Evolutionary conservation across 2,113 vertebrate species (phyloP).

Genomic region (Chaetodon trifascialis): DNA sequence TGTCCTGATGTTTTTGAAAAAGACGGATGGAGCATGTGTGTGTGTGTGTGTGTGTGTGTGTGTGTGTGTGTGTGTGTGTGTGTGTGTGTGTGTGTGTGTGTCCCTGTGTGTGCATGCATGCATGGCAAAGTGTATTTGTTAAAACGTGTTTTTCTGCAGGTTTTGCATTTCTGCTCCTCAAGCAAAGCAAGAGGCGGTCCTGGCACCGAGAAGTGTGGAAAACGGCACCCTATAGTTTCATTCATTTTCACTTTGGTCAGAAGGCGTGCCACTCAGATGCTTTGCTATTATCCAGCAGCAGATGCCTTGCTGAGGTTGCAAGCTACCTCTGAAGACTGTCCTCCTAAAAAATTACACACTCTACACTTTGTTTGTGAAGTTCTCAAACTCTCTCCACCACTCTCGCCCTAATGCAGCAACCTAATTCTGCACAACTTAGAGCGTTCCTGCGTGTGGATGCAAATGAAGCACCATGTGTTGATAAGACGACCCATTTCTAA

Average conservation of each 20-base stretch:
- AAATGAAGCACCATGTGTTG: conserved; percentile 50
- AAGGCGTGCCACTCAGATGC: conserved; percentile 32
- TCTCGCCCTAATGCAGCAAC: conserved; percentile 10
- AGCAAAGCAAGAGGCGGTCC: conserved; percentile 3
- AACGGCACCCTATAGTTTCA: conserved; percentile 48
- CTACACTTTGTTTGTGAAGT: conserved; percentile 35
- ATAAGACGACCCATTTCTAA: conserved; percentile 65
- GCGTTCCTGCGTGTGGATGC: conserved; percentile 47
- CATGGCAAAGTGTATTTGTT: conserved; percentile 17
- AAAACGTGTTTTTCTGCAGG: conserved; percentile 3
- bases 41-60: conserved; percentile 9
- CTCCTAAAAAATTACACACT: not conserved
- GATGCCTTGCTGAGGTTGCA: conserved; percentile 12
- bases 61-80: not conserved
- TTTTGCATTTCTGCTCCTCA: conserved; percentile 27
- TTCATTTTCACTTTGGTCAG: conserved; percentile 50
- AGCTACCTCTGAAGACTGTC: conserved; percentile 34
- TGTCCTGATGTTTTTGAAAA: conserved; percentile 66
- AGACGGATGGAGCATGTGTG: not conserved
- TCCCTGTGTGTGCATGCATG: not conserved
- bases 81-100: not conserved
- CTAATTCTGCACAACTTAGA: conserved; percentile 42
- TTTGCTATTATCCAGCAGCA: conserved; percentile 35
- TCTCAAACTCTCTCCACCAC: conserved; percentile 14
- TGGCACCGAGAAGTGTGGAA: conserved; percentile 27